Evolutionary conservation across 2,888 invertebrate species (phyloP).

Genomic region (Drosophila cracens): DNA sequence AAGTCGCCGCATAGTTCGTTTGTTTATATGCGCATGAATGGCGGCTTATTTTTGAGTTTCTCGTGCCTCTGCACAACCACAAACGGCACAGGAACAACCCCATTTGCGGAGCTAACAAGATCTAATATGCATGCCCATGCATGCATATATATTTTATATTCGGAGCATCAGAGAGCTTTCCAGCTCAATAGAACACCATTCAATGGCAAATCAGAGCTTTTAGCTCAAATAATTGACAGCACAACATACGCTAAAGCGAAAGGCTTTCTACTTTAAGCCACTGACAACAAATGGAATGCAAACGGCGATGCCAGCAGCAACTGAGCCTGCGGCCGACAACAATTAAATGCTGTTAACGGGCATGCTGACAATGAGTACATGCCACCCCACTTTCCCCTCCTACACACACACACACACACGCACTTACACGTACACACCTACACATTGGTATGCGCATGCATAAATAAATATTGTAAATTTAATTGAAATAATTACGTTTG

Average conservation of each 20-base stretch:
- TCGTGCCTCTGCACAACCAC: not conserved
- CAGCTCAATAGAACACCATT: not conserved
- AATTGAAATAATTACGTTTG: constrained; percentile 60
- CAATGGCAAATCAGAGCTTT: not conserved
- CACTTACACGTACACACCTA: not conserved
- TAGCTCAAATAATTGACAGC: not conserved
- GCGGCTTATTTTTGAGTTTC: constrained; percentile 27
- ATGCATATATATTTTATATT: not conserved
- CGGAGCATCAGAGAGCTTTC: not conserved
- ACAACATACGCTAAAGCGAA: not conserved
- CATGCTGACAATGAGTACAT: constrained; percentile 51
- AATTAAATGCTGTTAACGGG: constrained; percentile 33
- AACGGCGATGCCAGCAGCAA: constrained; percentile 12
- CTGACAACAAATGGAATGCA: constrained; percentile 14
- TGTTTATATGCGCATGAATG: constrained; percentile 41
- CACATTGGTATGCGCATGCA: constrained; percentile 34
- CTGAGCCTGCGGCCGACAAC: constrained; percentile 20
- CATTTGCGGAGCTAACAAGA: constrained; percentile 1
- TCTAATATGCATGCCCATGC: not conserved
- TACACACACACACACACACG: not conserved
- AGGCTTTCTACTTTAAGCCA: not conserved
- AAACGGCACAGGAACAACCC: not conserved
- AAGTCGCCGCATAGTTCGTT: constrained; percentile 47
- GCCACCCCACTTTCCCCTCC: constrained; percentile 1
- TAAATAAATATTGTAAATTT: constrained; percentile 60